Percentiles rank a stretch among this genome's conserved stretches.
phyloP scores from a whole-genome alignment of 2,888 invertebrate genomes.

The Dichetophora obliterata region DNA sequence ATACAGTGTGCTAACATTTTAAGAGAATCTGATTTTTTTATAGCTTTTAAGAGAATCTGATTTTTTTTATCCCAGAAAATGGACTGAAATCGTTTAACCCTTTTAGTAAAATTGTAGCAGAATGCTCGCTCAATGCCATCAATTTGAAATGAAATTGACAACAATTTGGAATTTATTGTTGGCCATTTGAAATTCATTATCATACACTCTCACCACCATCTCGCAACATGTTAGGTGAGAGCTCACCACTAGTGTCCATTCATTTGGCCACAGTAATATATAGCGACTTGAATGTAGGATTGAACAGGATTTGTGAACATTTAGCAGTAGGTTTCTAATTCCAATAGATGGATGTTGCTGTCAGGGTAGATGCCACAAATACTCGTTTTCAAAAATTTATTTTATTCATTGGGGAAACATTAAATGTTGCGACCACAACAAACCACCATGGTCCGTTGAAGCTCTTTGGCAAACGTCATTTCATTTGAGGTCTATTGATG shows the following conservation, averaged over 20 bases:
- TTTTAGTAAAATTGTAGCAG: too few relatives aligned
- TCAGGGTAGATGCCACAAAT: too few relatives aligned
- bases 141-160: slow-evolving; percentile 19
- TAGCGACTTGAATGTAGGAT: too few relatives aligned
- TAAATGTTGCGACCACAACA: slow-evolving; percentile 11
- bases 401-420: neutral
- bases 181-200: slow-evolving; percentile 26
- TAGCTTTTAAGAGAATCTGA: too few relatives aligned
- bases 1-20: too few relatives aligned
- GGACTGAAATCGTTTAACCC: too few relatives aligned
- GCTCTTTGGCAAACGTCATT: neutral
- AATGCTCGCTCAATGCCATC: neutral
- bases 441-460: neutral
- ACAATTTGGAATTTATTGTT: slow-evolving; percentile 20
- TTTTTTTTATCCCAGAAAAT: too few relatives aligned
- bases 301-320: slow-evolving; percentile 1
- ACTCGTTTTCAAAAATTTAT: neutral
- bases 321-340: slow-evolving; percentile 3
- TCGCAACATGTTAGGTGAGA: neutral
- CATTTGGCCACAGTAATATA: neutral
- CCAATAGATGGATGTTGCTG: slow-evolving; percentile 12
- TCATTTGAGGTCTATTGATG: slow-evolving; percentile 8
- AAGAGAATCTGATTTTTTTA: too few relatives aligned
- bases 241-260: slow-evolving; percentile 24
- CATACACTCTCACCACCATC: neutral